Conservation (phyloP, 2,797 vertebrate genomes). For the Poeciliopsis gracilis region DNA sequence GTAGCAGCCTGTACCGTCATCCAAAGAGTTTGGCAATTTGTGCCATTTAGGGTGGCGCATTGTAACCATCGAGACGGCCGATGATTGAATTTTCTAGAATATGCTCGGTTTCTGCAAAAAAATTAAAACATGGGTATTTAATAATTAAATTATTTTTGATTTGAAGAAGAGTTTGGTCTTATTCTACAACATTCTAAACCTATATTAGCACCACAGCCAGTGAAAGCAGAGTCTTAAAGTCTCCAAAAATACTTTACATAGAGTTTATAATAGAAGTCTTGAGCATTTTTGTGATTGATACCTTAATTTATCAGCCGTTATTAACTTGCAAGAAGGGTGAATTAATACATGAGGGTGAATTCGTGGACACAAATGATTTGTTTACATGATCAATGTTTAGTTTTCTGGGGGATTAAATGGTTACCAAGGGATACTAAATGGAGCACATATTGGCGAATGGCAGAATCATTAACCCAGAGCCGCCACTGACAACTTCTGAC, state of each 20-base stretch:
- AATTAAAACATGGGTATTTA: not conserved
- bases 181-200: not conserved
- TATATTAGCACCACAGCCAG: not conserved
- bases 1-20: slow-evolving; percentile 65
- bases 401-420: not conserved
- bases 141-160: not conserved
- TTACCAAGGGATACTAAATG: not conserved
- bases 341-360: not conserved
- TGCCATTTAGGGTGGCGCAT: not conserved
- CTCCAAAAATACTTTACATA: not conserved
- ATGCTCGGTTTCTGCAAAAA: not conserved
- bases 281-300: not conserved
- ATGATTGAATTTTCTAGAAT: not conserved
- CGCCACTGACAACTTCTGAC: not conserved
- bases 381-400: not conserved
- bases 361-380: not conserved
- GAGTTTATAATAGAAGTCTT: not conserved
- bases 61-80: not conserved
- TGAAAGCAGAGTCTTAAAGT: not conserved
- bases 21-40: slow-evolving; percentile 72
- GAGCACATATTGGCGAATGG: not conserved
- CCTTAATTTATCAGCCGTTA: not conserved
- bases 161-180: not conserved
- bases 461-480: not conserved
- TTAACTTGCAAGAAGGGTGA: not conserved